These are phyloP conservation scores for Rhimphoctona megacephalus DNA, from an alignment of 2,888 invertebrate genomes.

Conservation along the genomic window DNA sequence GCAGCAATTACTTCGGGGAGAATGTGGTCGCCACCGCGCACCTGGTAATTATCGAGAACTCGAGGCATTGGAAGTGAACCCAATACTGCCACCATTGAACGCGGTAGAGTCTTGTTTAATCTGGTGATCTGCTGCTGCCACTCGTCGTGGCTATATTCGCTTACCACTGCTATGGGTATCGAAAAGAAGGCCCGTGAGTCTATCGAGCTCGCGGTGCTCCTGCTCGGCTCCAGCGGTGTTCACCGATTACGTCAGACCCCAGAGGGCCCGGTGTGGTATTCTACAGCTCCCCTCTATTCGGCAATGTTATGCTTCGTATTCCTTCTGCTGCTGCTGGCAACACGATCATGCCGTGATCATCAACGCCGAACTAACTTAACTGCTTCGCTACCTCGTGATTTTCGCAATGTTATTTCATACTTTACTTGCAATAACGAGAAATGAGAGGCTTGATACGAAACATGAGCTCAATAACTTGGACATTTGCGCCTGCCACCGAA, in stretches of 20 bases:
- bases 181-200: constrained; percentile 48
- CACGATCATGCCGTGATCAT: constrained; percentile 64
- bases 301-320: background rate
- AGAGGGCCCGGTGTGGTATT: constrained; percentile 57
- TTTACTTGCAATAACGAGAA: constrained; percentile 48
- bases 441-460: constrained; percentile 16
- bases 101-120: constrained; percentile 82
- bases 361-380: constrained; percentile 39
- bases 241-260: constrained; percentile 67
- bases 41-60: constrained; percentile 83
- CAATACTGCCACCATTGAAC: constrained; percentile 64
- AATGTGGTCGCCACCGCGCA: constrained; percentile 63
- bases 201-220: constrained; percentile 51
- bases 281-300: constrained; percentile 21
- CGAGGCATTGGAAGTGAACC: constrained; percentile 78
- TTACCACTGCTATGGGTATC: constrained; percentile 66
- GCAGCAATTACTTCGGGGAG: constrained; percentile 82
- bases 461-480: constrained; percentile 51
- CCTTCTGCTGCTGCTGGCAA: constrained; percentile 41
- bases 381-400: constrained; percentile 76
- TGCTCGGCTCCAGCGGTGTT: constrained; percentile 72
- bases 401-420: constrained; percentile 76
- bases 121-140: constrained; percentile 80
- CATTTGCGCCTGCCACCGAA: constrained; percentile 55
- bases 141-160: constrained; percentile 64